phyloP scores from a whole-genome alignment of 2,113 vertebrate genomes.

The Puma concolor region DNA sequence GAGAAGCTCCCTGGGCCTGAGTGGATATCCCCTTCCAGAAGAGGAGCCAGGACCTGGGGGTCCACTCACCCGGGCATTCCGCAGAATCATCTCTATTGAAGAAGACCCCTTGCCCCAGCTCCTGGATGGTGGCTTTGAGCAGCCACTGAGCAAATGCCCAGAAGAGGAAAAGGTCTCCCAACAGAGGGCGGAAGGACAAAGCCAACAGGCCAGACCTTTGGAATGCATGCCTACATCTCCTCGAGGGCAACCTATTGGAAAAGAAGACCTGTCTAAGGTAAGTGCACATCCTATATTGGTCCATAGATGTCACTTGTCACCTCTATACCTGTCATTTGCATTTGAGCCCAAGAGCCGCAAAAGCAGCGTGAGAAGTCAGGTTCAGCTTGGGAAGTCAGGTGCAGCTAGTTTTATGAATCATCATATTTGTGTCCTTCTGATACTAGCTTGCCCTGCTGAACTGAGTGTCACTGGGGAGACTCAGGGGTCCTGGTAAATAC shows the following conservation, averaged over 20 bases:
- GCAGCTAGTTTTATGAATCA: neutral
- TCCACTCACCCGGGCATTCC: slow-evolving; percentile 68
- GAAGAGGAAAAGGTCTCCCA: slow-evolving; percentile 83
- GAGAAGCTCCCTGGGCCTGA: slow-evolving; percentile 83
- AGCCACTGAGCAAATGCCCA: slow-evolving; percentile 85
- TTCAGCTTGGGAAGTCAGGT: neutral
- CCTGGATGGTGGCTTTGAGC: slow-evolving; percentile 85
- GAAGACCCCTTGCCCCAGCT: slow-evolving; percentile 95
- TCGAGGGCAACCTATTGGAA: slow-evolving; percentile 90
- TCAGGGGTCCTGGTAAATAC: neutral
- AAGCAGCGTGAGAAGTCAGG: neutral
- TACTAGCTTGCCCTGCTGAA: neutral
- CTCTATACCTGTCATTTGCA: neutral
- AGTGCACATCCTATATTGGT: neutral
- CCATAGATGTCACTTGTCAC: rapidly evolving
- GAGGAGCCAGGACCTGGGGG: slow-evolving; percentile 63
- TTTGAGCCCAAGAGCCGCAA: neutral
- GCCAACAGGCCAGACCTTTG: neutral
- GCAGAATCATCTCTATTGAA: slow-evolving; percentile 95
- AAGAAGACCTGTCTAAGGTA: slow-evolving; percentile 87
- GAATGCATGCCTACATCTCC: slow-evolving; percentile 76
- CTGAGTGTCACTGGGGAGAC: neutral
- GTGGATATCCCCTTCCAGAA: slow-evolving; percentile 72
- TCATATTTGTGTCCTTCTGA: neutral
- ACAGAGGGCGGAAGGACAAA: neutral